Percentiles rank a stretch among this genome's conserved stretches.
Conservation (phyloP, 1,140 invertebrate species). For the Metopolophium dirhodum region DNA sequence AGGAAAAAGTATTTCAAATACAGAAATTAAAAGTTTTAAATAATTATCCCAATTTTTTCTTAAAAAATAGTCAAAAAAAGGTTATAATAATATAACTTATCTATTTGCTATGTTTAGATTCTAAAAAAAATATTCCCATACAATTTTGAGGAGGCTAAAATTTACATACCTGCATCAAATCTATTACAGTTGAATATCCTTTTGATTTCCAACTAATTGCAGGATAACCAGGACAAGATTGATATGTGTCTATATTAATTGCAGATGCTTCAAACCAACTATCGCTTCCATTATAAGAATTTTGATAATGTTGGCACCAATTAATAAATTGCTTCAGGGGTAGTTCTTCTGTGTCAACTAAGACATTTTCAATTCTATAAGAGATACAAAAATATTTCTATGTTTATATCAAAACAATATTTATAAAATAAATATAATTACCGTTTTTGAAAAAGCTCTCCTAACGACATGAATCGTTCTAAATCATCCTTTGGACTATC, state of each 20-base stretch:
- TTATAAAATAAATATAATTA: slow-evolving; percentile 23
- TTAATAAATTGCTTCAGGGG: slow-evolving; percentile 59
- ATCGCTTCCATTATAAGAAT: slow-evolving; percentile 67
- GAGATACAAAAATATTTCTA: not conserved
- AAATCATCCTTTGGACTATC: slow-evolving; percentile 57
- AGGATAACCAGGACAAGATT: slow-evolving; percentile 68
- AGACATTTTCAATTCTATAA: slow-evolving; percentile 27
- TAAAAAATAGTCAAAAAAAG: not conserved
- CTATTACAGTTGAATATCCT: slow-evolving; percentile 69
- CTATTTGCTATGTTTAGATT: not conserved
- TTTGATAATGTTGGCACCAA: slow-evolving; percentile 62
- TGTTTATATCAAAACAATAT: not conserved
- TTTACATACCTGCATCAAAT: slow-evolving; percentile 67
- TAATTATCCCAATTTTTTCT: not conserved
- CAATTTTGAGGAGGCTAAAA: not conserved
- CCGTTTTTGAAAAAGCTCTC: slow-evolving; percentile 55
- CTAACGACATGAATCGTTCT: slow-evolving; percentile 57
- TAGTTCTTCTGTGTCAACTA: slow-evolving; percentile 25
- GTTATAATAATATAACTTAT: not conserved
- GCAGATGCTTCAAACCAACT: slow-evolving; percentile 70
- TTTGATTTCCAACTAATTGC: slow-evolving; percentile 70
- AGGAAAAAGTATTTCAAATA: not conserved
- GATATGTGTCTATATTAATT: slow-evolving; percentile 66
- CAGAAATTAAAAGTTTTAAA: not conserved
- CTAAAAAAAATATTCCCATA: not conserved